Base-by-base conservation (phyloP, 2,797 vertebrate genomes). In the Diceros bicornis region DNA sequence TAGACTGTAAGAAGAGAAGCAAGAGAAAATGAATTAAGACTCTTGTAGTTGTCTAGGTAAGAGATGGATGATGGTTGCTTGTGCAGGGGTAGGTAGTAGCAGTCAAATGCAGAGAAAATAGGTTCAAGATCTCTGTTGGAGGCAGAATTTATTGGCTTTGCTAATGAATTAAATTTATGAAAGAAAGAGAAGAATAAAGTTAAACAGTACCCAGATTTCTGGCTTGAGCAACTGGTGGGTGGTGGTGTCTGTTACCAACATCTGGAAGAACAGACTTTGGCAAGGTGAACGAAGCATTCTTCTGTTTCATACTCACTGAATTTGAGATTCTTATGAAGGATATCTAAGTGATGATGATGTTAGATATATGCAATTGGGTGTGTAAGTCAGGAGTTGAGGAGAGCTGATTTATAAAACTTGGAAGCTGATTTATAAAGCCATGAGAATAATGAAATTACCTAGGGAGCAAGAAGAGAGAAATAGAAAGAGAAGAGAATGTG, bases 91-190 rank as follows among this genome's bases (percentile, higher is more conserved):
- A 55, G 17, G 27, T 85, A 21, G n/a, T 72, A 68, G 61, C n/a
- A 90, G 41, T 79, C 34, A 85, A 69, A 71, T 84, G 62, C 57
- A 86, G 66, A 91, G 29, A 89, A 97, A 84, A 78, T 89, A 71
- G 47, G 91, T 87, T 89, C 12, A 44, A 11, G 25, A 61, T 72
- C 9, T 94, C 66, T 77, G 3, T 86, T 77, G 32, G 37, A 62
- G 61, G 21, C 27, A 92, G 50, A 94, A 74, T 74, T 89, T 82
- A 85, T 66, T 81, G 69, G 29, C 82, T 82, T 95, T 95, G 27
- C 23, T 72, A 86, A 44, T 77, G 17, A 88, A 72, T 94, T 92
- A 87, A 77, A 77, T 94, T 78, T 85, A 55, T 55, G 13, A 87
- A 92, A 94, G 47, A 91, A 95, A 74, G 14, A 23, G 16, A 41